Percentiles rank a stretch among this genome's conserved stretches.
phyloP scores from a whole-genome alignment of 2,888 invertebrate genomes.

The Beris morrisii region DNA sequence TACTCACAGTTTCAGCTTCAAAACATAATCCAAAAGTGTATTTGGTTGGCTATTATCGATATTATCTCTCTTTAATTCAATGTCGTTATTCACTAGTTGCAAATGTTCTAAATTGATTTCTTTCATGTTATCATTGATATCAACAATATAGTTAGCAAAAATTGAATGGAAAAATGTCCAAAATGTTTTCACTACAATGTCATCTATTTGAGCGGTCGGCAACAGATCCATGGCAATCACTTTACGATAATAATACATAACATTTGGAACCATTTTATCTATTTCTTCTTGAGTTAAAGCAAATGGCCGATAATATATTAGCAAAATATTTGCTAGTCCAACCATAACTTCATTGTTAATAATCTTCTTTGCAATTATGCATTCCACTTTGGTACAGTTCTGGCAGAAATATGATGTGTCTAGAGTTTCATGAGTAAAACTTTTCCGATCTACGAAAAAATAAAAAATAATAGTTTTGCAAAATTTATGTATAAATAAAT shows the following conservation, averaged over 20 bases:
- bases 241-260: conserved; percentile 53
- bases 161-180: conserved; percentile 54
- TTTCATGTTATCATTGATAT: conserved; percentile 45
- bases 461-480: conserved; percentile 12
- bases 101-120: conserved; percentile 47
- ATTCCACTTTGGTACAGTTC: conserved; percentile 50
- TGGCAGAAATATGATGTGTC: conserved; percentile 47
- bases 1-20: too few relatives aligned
- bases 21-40: too few relatives aligned
- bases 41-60: too few relatives aligned
- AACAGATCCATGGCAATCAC: conserved; percentile 47
- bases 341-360: conserved; percentile 53
- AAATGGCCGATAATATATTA: conserved; percentile 53
- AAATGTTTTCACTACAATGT: conserved; percentile 53
- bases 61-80: conserved; percentile 41
- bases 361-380: conserved; percentile 53
- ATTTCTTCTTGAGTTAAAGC: conserved; percentile 51
- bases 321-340: conserved; percentile 51
- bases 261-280: conserved; percentile 50
- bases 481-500: conserved; percentile 4
- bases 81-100: conserved; percentile 50
- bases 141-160: conserved; percentile 48
- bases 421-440: conserved; percentile 45
- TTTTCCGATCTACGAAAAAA: conserved; percentile 47
- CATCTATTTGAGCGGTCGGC: conserved; percentile 42